These are phyloP conservation scores for Varanus komodoensis DNA, from an alignment of 2,113 vertebrate genomes.

Conservation along the genomic window DNA sequence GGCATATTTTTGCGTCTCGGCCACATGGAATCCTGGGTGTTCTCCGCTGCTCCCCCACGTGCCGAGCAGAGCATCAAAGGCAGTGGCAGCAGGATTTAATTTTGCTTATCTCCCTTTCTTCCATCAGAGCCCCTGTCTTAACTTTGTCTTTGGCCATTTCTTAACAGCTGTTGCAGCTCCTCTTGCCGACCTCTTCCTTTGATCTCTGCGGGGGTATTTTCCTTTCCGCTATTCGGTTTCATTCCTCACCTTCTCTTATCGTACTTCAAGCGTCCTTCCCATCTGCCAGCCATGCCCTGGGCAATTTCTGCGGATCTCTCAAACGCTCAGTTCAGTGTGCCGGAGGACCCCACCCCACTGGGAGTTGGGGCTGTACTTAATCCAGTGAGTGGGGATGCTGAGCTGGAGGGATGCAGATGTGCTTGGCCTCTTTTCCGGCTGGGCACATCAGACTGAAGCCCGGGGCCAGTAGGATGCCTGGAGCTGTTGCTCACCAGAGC, in stretches of 20 bases:
- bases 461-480: too few relatives aligned
- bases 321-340: too few relatives aligned
- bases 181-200: conserved; percentile 59
- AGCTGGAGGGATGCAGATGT: too few relatives aligned
- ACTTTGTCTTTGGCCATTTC: conserved; percentile 50
- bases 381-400: too few relatives aligned
- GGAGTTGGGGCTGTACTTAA: too few relatives aligned
- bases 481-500: too few relatives aligned
- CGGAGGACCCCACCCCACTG: too few relatives aligned
- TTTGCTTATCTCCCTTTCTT: conserved; percentile 12
- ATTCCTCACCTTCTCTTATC: conserved; percentile 6
- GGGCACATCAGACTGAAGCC: too few relatives aligned
- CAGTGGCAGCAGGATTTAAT: conserved; percentile 42
- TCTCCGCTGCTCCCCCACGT: not conserved
- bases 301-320: too few relatives aligned
- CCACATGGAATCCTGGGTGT: not conserved
- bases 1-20: not conserved
- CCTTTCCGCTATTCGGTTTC: conserved; percentile 13
- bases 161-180: conserved; percentile 34
- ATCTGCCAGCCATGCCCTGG: not conserved
- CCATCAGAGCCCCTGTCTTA: conserved; percentile 34
- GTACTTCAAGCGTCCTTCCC: not conserved
- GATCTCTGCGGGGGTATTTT: not conserved
- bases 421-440: too few relatives aligned
- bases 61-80: not conserved